Conservation (phyloP, 2,888 invertebrate species). For the Xestia c-nigrum region DNA sequence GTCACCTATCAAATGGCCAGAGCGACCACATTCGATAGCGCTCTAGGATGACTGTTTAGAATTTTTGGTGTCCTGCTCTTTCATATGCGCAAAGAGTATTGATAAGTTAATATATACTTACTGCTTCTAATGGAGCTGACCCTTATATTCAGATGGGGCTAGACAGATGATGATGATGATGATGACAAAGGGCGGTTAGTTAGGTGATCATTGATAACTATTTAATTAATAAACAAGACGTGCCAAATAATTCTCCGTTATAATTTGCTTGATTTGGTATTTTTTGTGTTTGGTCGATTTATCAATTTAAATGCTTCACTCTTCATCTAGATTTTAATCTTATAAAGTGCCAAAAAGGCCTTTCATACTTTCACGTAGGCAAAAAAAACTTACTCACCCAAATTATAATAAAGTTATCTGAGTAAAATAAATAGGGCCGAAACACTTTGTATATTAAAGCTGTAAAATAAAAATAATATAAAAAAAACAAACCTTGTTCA, state of each 20-base stretch:
- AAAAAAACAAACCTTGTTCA: conserved; percentile 16
- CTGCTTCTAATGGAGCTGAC: background rate
- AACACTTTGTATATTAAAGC: conserved; percentile 52
- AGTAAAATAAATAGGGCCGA: conserved; percentile 13
- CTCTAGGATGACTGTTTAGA: background rate
- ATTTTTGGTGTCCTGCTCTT: background rate
- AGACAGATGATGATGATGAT: background rate
- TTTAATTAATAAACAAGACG: background rate
- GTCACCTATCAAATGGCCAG: background rate
- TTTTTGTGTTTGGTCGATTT: background rate
- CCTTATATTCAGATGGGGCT: background rate
- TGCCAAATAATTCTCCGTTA: no score
- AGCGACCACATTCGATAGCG: background rate
- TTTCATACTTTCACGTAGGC: background rate
- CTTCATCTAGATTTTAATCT: conserved; percentile 30
- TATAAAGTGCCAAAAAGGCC: conserved; percentile 25
- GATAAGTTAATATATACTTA: background rate
- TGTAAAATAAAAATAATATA: conserved; percentile 34
- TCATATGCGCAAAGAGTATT: background rate
- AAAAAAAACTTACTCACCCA: conserved; percentile 38
- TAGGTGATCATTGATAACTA: no score
- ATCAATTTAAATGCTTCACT: background rate
- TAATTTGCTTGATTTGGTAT: background rate
- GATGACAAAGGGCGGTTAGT: background rate
- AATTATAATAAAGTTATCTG: conserved; percentile 29